These are phyloP conservation scores for Muraenolepis orangiensis DNA, from an alignment of 2,797 vertebrate species.

Conservation along the genomic window DNA sequence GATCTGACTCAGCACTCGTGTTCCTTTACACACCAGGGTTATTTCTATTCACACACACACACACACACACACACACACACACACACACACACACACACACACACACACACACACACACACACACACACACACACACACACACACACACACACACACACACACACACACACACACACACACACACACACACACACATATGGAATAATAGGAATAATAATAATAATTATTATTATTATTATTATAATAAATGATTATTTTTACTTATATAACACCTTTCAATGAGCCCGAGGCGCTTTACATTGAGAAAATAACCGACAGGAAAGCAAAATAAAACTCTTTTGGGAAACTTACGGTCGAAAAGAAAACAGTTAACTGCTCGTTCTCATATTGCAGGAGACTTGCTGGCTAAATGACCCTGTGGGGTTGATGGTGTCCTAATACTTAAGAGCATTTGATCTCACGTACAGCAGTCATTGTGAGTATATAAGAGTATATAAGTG, in stretches of 20 bases:
- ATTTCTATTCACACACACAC: conserved; percentile 29
- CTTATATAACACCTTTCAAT: too few relatives aligned
- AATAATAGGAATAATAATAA: too few relatives aligned
- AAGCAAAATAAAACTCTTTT: too few relatives aligned
- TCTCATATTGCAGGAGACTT: not conserved
- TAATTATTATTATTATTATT: too few relatives aligned
- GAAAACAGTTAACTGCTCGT: too few relatives aligned
- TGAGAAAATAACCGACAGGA: too few relatives aligned
- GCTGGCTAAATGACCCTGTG: not conserved
- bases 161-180: too few relatives aligned
- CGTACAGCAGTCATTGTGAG: not conserved
- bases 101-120: conserved; percentile 1
- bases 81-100: not conserved
- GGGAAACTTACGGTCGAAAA: too few relatives aligned
- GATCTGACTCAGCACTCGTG: conserved; percentile 37
- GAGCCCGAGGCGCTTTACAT: too few relatives aligned
- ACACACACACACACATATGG: too few relatives aligned
- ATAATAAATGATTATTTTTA: too few relatives aligned
- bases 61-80: not conserved
- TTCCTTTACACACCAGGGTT: conserved; percentile 38
- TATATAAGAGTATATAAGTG: not conserved
- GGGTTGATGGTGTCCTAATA: too few relatives aligned
- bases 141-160: not conserved
- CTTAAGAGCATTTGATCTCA: not conserved
- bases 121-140: not conserved